phyloP scores from a whole-genome alignment of 2,888 invertebrate species.

The Drosophila limbata region DNA sequence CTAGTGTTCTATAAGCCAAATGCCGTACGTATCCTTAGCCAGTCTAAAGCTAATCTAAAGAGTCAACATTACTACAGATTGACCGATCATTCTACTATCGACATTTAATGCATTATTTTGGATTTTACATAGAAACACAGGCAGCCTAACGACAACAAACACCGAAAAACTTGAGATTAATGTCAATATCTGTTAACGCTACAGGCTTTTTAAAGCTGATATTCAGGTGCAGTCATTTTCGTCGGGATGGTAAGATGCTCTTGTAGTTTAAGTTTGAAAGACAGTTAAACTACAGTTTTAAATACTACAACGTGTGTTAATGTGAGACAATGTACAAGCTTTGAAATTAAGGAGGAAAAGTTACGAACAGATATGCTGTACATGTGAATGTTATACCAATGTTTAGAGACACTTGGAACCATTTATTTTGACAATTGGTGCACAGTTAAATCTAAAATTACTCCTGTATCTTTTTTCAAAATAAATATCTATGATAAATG shows the following conservation, averaged over 20 bases:
- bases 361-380: background rate
- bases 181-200: background rate
- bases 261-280: background rate
- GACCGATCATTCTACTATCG: conserved; percentile 65
- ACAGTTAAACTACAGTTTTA: background rate
- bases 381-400: background rate
- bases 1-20: conserved; percentile 26
- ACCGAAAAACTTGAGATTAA: background rate
- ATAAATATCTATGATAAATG: conserved; percentile 5
- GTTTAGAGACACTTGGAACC: background rate
- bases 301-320: background rate
- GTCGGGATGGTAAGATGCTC: background rate
- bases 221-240: background rate
- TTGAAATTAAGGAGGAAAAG: background rate
- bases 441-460: background rate
- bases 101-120: conserved; percentile 26
- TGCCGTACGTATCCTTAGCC: conserved; percentile 22
- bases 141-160: background rate
- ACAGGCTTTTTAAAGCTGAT: background rate
- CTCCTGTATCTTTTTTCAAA: background rate
- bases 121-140: background rate
- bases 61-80: conserved; percentile 45
- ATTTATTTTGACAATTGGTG: background rate
- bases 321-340: background rate
- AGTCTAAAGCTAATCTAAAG: conserved; percentile 67